Evolutionary conservation across 2,888 invertebrate species (phyloP).

Genomic region (Perizoma affinitatum): DNA sequence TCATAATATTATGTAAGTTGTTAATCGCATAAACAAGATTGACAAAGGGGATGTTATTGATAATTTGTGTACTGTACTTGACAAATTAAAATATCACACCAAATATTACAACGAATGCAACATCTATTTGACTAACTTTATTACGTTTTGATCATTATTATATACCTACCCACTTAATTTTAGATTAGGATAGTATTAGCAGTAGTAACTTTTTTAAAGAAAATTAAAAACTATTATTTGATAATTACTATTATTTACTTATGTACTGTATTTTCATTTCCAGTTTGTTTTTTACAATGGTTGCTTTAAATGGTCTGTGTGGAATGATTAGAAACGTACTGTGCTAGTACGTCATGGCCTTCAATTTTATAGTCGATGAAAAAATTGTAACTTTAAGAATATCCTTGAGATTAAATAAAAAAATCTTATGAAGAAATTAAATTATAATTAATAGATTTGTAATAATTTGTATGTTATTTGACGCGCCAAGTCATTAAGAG

Average conservation of each 20-base stretch:
- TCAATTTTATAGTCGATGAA: constrained; percentile 55
- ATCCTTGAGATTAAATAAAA: constrained; percentile 60
- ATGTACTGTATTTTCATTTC: constrained; percentile 12
- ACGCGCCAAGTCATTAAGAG: constrained; percentile 49
- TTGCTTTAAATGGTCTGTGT: constrained; percentile 34
- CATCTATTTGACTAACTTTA: constrained; percentile 26
- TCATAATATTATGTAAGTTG: too few relatives aligned
- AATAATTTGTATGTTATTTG: constrained; percentile 60
- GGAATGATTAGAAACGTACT: constrained; percentile 39
- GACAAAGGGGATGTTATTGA: too few relatives aligned
- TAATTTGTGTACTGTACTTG: background rate
- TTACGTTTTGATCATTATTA: constrained; percentile 19
- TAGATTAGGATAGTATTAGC: constrained; percentile 16
- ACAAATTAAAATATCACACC: constrained; percentile 18
- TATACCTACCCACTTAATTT: constrained; percentile 16
- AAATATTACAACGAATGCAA: constrained; percentile 40
- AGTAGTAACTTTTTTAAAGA: constrained; percentile 11
- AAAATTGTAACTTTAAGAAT: constrained; percentile 66
- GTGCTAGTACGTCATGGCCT: constrained; percentile 58
- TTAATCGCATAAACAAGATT: too few relatives aligned
- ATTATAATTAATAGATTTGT: constrained; percentile 58
- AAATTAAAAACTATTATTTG: constrained; percentile 9
- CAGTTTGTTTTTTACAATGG: constrained; percentile 11
- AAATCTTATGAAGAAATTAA: constrained; percentile 68
- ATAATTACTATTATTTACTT: constrained; percentile 5